Base-by-base conservation (phyloP, 2,113 vertebrate genomes). In the Tupaia tana region DNA sequence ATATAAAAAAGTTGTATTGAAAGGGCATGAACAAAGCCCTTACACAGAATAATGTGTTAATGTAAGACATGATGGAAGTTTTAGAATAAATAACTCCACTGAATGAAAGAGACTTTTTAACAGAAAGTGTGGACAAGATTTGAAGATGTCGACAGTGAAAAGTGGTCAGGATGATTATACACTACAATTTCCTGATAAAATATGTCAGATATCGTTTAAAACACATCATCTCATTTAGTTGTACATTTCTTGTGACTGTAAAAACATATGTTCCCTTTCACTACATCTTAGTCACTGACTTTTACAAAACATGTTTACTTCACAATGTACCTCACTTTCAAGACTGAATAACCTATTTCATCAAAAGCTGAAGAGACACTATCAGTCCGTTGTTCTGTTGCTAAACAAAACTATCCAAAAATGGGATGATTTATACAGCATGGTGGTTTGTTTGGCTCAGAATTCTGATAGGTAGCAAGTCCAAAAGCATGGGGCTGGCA, bases 11-110 rank as follows among this genome's bases (percentile, higher is more conserved):
- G 7, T 43, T 31, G 24, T 89, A 58, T 9, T 87, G 34, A 94
- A 94, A 89, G 86, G 52, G 10, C 73, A 3, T 34, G 31, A 92
- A 83, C 52, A 93, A 89, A 87, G 81, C 31, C 9, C 67, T 25
- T 19, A 31, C 6, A n/a, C 34, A 94, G 83, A 86, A 81, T 66
- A 61, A 59, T 63, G 31, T 66, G 15, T 58, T 69, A 79, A 58
- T 7, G 9, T 11, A 14, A 93, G 56, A 18, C 19, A 84, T 2
- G 19, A n/a, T 83, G 15, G 15, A 83, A 22, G 20, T 86, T 90
- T 89, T 89, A 85, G 54, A 81, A 89, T 83, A 95, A 92, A 89
- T 79, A 89, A 86, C 43, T 79, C 75, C 59, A 19, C 56, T 94
- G 18, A 58, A 86, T 85, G 25, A 92, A 94, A 93, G 15, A 80